Evolutionary conservation across 2,113 vertebrate species (phyloP).

Genomic region (Xerus inauris): DNA sequence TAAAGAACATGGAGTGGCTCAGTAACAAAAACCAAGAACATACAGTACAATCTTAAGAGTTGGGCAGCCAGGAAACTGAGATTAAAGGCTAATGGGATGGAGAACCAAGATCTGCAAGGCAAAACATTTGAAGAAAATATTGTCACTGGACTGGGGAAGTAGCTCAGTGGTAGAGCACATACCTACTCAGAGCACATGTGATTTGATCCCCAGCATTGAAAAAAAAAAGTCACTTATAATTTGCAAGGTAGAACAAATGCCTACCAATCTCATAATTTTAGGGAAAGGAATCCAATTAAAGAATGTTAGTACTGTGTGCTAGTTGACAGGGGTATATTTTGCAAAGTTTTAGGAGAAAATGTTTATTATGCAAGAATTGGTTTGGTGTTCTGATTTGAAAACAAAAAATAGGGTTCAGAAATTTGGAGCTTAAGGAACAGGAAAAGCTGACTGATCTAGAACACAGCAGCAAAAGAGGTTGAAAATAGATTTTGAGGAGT

Average conservation of each 20-base stretch:
- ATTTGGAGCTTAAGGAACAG: neutral
- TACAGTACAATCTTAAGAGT: neutral
- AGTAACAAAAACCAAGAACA: neutral
- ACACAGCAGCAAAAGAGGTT: neutral
- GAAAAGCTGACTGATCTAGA: neutral
- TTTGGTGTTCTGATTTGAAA: neutral
- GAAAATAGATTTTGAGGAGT: neutral
- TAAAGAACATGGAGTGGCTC: neutral
- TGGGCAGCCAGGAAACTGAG: neutral
- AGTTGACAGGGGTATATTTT: neutral
- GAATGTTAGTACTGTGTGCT: neutral
- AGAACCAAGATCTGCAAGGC: neutral
- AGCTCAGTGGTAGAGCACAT: neutral
- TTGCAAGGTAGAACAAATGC: neutral
- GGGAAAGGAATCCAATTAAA: neutral
- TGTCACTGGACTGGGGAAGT: neutral
- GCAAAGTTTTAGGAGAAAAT: conserved; percentile 32
- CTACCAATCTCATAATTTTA: neutral
- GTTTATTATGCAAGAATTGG: neutral
- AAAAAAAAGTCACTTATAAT: neutral
- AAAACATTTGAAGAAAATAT: neutral
- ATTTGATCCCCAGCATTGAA: neutral
- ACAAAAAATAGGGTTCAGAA: conserved; percentile 5
- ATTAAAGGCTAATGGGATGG: neutral
- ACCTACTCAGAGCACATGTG: no score